Evolutionary conservation across 2,888 invertebrate species (phyloP), one percentile per base, ranked within the genome.

Genomic region (Neocrepidodera transversa): DNA sequence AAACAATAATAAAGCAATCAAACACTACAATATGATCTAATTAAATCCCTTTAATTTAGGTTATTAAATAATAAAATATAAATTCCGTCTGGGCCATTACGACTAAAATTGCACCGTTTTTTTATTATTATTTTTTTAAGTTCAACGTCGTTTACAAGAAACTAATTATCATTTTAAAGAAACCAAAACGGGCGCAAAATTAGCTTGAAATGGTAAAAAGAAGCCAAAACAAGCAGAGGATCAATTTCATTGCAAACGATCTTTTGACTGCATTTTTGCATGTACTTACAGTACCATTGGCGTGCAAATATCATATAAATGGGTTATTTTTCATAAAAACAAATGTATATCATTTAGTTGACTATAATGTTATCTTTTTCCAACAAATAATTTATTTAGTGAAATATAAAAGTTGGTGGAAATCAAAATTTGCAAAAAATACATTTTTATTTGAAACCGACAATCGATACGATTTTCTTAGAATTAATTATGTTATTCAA

Each of bases 231-330:
- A n/a, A n/a, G n/a, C n/a, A n/a, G n/a, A 35, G 35, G 32, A 32
- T 35, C 30, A 48, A 32, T 48, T 48, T 48, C 48, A 48, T 48
- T 48, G n/a, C n/a, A n/a, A n/a, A n/a, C n/a, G n/a, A n/a, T n/a
- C n/a, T n/a, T n/a, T n/a, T 48, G 48, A 48, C 48, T 48, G 48
- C 48, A 48, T 48, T 48, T 48, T 48, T 48, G 35, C 48, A 48
- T 48, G 48, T 35, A 48, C 48, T 48, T 48, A 32, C 10, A 14
- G 7, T 2, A 5, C n/a, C 48, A 48, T 32, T 32, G 48, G 35
- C 48, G 48, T 16, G 20, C 10, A 30, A 5, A n/a, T n/a, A n/a
- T n/a, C n/a, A n/a, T n/a, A n/a, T n/a, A n/a, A n/a, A n/a, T n/a
- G n/a, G n/a, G n/a, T n/a, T n/a, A n/a, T n/a, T n/a, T n/a, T n/a